Percentiles rank a stretch among this genome's conserved stretches.
Evolutionary conservation across 2,888 invertebrate species (phyloP).

Genomic region (Vannuccia rotundouncinata): DNA sequence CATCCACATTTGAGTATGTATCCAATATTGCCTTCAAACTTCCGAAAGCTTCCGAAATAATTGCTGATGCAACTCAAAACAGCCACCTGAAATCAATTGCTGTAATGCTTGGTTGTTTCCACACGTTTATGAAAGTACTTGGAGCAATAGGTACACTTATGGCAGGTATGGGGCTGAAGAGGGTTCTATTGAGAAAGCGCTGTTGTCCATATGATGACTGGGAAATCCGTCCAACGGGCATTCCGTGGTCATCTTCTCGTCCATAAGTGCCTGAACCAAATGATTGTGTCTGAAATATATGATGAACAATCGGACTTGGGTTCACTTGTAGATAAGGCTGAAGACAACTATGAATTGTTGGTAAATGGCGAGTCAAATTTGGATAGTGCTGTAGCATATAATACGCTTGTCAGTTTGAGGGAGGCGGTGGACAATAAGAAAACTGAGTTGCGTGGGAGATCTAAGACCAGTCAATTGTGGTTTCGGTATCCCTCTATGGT

Average conservation of each 20-base stretch:
- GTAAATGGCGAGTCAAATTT: conserved; percentile 31
- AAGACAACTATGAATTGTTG: conserved; percentile 19
- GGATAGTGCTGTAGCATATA: conserved; percentile 28
- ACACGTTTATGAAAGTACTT: conserved; percentile 33
- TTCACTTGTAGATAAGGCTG: conserved; percentile 29
- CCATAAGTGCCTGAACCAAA: conserved; percentile 32
- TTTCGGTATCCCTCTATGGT: conserved; percentile 32
- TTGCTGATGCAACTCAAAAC: conserved; percentile 37
- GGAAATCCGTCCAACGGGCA: conserved; percentile 20
- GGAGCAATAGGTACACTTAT: conserved; percentile 35
- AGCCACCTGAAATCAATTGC: conserved; percentile 39
- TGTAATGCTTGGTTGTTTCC: conserved; percentile 36
- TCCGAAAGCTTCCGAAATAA: conserved; percentile 32
- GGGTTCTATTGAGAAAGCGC: conserved; percentile 30
- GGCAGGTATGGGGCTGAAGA: conserved; percentile 34
- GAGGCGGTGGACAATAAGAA: conserved; percentile 32
- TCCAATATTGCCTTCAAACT: conserved; percentile 30
- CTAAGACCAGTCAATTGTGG: conserved; percentile 37
- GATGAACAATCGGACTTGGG: conserved; percentile 31
- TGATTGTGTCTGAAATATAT: conserved; percentile 30
- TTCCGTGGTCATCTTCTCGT: conserved; percentile 34
- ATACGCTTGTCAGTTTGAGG: conserved; percentile 17
- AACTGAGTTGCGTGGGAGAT: conserved; percentile 15
- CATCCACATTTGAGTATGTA: conserved; percentile 20
- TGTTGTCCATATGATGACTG: conserved; percentile 33